Evolutionary conservation across 2,797 vertebrate genomes (phyloP).

Genomic region (Neosilurus hyrtlii): DNA sequence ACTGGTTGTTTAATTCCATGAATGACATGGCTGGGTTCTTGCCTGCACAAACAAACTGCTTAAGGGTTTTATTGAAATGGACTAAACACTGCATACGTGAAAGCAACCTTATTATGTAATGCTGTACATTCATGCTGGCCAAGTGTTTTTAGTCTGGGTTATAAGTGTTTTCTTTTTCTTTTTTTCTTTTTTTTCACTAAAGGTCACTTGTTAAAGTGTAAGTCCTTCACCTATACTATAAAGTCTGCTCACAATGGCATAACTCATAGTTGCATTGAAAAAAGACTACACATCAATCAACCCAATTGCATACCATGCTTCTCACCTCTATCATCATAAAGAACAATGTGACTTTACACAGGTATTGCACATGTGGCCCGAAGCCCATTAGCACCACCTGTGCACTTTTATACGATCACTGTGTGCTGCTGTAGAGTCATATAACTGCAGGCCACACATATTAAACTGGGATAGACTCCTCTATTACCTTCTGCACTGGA

Average conservation of each 20-base stretch:
- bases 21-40: neutral
- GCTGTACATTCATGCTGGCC: conserved; percentile 21
- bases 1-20: neutral
- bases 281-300: conserved; percentile 41
- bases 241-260: conserved; percentile 27
- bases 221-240: conserved; percentile 35
- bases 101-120: conserved; percentile 18
- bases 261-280: conserved; percentile 19
- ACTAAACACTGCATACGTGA: neutral
- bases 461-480: conserved; percentile 46
- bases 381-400: conserved; percentile 56
- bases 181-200: conserved; percentile 1
- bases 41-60: conserved; percentile 13
- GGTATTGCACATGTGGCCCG: conserved; percentile 53
- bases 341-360: conserved; percentile 53
- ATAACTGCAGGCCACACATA: conserved; percentile 50
- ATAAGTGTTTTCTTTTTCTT: neutral
- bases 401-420: conserved; percentile 50
- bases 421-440: conserved; percentile 44
- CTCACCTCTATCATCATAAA: conserved; percentile 43
- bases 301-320: conserved; percentile 19
- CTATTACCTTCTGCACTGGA: conserved; percentile 45
- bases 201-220: conserved; percentile 42
- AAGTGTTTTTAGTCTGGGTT: neutral
- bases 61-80: neutral